Evolutionary conservation across 2,113 vertebrate genomes (phyloP).

Genomic region (Phyllostomus hastatus): DNA sequence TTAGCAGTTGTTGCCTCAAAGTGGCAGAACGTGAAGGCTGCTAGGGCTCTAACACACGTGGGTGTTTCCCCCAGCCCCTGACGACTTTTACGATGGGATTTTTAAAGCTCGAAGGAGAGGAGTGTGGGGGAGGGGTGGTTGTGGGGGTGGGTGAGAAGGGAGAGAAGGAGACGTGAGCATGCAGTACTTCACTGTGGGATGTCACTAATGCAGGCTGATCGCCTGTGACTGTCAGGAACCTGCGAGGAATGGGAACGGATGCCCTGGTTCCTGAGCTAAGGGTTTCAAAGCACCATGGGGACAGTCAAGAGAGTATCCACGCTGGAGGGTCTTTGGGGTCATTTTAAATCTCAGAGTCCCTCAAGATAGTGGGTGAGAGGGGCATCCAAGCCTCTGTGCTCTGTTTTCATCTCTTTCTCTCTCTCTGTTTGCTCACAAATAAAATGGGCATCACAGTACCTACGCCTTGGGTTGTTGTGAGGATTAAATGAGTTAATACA

Average conservation of each 20-base stretch:
- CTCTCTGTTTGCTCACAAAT: not conserved
- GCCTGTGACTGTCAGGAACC: not conserved
- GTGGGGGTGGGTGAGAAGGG: too few species aligned
- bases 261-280: not conserved
- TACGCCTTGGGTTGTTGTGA: not conserved
- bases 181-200: accelerated
- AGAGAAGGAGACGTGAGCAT: not conserved
- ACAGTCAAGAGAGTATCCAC: too few species aligned
- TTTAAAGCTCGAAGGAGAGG: not conserved
- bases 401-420: not conserved
- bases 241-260: accelerated
- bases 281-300: not conserved
- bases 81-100: not conserved
- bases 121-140: too few species aligned
- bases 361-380: not conserved
- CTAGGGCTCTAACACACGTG: not conserved
- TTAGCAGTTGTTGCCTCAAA: not conserved
- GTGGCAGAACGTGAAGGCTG: not conserved
- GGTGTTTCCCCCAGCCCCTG: not conserved
- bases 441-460: not conserved
- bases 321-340: not conserved
- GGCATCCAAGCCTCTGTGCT: not conserved
- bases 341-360: not conserved
- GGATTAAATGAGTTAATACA: not conserved
- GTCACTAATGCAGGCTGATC: not conserved